phyloP scores from a whole-genome alignment of 1,140 invertebrate genomes.

The Caenorhabditis inopinata region DNA sequence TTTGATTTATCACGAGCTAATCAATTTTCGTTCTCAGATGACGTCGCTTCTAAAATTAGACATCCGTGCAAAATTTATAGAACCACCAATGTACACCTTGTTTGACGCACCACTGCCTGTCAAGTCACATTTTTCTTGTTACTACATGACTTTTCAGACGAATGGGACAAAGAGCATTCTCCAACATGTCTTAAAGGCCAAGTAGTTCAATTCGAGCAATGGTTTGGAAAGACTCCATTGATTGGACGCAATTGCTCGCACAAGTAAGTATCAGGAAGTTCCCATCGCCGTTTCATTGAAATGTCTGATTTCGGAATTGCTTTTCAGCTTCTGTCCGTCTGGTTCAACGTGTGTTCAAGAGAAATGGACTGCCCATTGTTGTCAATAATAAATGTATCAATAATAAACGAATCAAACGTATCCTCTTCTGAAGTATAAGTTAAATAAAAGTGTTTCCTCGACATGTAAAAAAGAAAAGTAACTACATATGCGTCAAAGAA shows the following conservation, averaged over 20 bases:
- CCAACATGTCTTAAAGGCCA: background rate
- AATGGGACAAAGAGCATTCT: slow-evolving; percentile 10
- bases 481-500: background rate
- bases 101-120: too few relatives aligned
- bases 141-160: slow-evolving; percentile 8
- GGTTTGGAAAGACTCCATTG: slow-evolving; percentile 9
- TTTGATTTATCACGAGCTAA: too few relatives aligned
- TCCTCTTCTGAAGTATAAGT: background rate
- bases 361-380: slow-evolving; percentile 17
- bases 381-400: background rate
- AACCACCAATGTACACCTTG: too few relatives aligned
- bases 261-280: slow-evolving; percentile 15
- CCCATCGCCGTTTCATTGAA: too few relatives aligned
- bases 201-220: slow-evolving; percentile 17
- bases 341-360: background rate
- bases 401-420: too few relatives aligned
- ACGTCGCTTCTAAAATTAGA: too few relatives aligned
- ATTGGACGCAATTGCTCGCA: background rate
- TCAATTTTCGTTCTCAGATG: too few relatives aligned
- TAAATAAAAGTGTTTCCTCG: background rate
- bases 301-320: background rate
- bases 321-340: background rate
- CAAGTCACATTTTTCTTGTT: too few relatives aligned
- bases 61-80: too few relatives aligned
- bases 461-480: background rate